Percentiles rank a stretch among this genome's conserved stretches.
phyloP scores from a whole-genome alignment of 2,797 vertebrate species.

The Hirundo rustica region DNA sequence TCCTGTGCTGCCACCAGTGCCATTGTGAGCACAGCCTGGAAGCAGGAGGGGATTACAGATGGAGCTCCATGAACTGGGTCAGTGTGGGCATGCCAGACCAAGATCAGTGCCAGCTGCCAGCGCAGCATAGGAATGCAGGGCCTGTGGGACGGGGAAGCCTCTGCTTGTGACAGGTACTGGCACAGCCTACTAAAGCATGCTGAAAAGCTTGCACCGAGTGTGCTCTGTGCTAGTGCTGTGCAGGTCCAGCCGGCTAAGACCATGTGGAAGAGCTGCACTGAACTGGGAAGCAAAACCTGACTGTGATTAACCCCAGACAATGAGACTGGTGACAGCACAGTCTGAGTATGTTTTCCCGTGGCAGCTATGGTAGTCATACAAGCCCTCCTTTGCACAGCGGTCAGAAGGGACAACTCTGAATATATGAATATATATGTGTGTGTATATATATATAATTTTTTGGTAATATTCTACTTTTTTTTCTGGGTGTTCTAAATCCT shows the following conservation, averaged over 20 bases:
- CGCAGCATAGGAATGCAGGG: fast-evolving
- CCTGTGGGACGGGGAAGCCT: not conserved
- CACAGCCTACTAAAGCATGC: fast-evolving
- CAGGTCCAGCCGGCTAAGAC: not conserved
- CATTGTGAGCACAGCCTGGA: fast-evolving
- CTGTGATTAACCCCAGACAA: not conserved
- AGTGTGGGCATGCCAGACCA: not conserved
- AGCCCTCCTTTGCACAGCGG: not conserved
- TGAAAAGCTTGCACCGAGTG: fast-evolving
- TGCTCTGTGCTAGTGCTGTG: fast-evolving
- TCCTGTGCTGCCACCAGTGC: not conserved
- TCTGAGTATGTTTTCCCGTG: not conserved
- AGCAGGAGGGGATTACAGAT: not conserved
- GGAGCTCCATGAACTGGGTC: not conserved
- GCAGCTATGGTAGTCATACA: not conserved
- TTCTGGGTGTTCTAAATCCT: not conserved
- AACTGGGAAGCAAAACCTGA: not conserved
- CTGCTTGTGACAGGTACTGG: not conserved
- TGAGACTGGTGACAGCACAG: not conserved
- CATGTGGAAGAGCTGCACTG: fast-evolving
- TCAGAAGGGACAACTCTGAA: not conserved
- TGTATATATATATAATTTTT: no score
- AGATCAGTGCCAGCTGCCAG: not conserved
- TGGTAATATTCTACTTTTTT: no score
- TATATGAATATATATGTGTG: not conserved